Percentiles rank a stretch among this genome's conserved stretches.
Evolutionary conservation across 1,140 invertebrate species (phyloP).

Genomic region (Tetraneura akinire): DNA sequence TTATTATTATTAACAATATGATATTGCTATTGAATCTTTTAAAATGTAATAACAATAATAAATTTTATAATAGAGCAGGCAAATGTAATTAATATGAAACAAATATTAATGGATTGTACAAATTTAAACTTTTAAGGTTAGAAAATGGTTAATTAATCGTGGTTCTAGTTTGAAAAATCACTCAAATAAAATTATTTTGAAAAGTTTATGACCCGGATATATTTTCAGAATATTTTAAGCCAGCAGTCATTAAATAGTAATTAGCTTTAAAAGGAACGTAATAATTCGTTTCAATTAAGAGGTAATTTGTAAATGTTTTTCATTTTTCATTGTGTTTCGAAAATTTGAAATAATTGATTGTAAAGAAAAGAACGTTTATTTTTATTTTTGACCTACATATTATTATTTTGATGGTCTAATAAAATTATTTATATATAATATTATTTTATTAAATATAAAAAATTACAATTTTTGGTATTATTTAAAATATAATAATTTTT

Average conservation of each 20-base stretch:
- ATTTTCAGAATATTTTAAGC: slow-evolving; percentile 18
- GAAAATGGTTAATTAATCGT: background rate
- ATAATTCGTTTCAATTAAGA: slow-evolving; percentile 20
- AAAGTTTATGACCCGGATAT: background rate
- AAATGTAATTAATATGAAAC: too few species aligned
- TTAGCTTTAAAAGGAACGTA: background rate
- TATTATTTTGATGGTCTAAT: background rate
- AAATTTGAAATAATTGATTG: background rate
- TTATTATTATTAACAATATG: too few species aligned
- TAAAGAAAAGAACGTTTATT: background rate
- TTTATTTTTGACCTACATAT: background rate
- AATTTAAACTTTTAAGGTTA: background rate
- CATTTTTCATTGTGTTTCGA: background rate
- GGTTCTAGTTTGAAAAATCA: background rate
- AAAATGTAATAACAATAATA: too few species aligned
- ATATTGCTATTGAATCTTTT: too few species aligned
- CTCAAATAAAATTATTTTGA: background rate
- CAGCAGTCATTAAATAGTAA: background rate
- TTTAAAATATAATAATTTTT: too few species aligned
- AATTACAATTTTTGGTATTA: too few species aligned
- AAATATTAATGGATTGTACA: too few species aligned
- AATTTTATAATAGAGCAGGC: too few species aligned
- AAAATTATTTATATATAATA: too few species aligned
- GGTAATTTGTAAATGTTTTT: background rate
- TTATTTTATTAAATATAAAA: too few species aligned